These are phyloP conservation scores for Lasioglossum pauxillum DNA, from an alignment of 2,888 invertebrate species.

Conservation along the genomic window DNA sequence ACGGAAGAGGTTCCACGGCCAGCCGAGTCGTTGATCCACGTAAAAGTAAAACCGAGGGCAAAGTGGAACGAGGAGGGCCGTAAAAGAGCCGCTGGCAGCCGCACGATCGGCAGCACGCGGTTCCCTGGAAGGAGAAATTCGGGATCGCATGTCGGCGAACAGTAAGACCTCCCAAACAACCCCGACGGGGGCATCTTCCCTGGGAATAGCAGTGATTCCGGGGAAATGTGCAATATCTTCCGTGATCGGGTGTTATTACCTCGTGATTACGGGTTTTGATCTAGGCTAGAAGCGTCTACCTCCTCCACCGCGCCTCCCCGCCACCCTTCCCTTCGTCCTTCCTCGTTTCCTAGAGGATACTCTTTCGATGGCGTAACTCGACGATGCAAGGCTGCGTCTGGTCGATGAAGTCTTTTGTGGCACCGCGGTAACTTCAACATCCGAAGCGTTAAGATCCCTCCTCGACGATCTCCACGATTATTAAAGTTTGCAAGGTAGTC, in stretches of 20 bases:
- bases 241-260: constrained; percentile 84
- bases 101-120: constrained; percentile 41
- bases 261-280: constrained; percentile 80
- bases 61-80: constrained; percentile 54
- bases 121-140: constrained; percentile 67
- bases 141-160: constrained; percentile 82
- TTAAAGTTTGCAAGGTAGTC: background rate
- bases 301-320: background rate
- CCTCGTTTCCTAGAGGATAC: constrained; percentile 44
- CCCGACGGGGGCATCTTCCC: constrained; percentile 74
- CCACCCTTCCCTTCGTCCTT: background rate
- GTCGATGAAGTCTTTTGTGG: background rate
- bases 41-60: constrained; percentile 48
- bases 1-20: background rate
- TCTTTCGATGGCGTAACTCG: constrained; percentile 40
- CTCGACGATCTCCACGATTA: background rate
- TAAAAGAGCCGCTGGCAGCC: constrained; percentile 53
- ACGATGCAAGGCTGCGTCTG: constrained; percentile 27
- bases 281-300: constrained; percentile 77
- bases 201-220: constrained; percentile 82
- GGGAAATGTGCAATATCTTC: constrained; percentile 83
- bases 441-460: background rate
- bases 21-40: constrained; percentile 6
- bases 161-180: constrained; percentile 79
- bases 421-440: background rate